Percentiles rank a stretch among this genome's conserved stretches.
Evolutionary conservation across 1,140 invertebrate genomes (phyloP).

Genomic region (Rhyacophila brunnea): DNA sequence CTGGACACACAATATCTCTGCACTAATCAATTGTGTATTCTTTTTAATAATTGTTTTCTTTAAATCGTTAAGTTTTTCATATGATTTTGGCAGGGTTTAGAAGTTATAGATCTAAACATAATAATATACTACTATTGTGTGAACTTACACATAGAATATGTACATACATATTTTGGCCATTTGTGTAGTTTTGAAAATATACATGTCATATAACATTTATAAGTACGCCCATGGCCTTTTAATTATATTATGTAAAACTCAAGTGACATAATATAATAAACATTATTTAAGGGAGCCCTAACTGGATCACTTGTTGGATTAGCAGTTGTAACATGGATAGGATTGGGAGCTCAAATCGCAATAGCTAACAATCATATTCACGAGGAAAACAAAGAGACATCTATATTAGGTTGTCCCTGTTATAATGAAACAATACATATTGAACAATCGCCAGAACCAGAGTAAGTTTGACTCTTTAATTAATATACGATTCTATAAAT

Average conservation of each 20-base stretch:
- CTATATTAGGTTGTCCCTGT: conserved; percentile 50
- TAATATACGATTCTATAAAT: neutral
- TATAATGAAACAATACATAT: conserved; percentile 39
- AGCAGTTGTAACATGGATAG: conserved; percentile 68
- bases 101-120: too few relatives aligned
- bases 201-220: neutral
- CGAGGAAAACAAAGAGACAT: conserved; percentile 47
- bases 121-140: too few relatives aligned
- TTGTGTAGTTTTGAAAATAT: neutral
- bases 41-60: too few relatives aligned
- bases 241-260: too few relatives aligned
- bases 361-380: conserved; percentile 52
- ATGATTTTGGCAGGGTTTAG: too few relatives aligned
- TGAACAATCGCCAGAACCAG: neutral
- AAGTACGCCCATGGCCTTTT: too few relatives aligned
- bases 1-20: too few relatives aligned
- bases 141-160: too few relatives aligned
- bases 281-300: conserved; percentile 61
- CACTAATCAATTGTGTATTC: too few relatives aligned
- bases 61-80: too few relatives aligned
- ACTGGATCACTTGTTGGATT: conserved; percentile 63
- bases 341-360: conserved; percentile 68
- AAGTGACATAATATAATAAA: too few relatives aligned
- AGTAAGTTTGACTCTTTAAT: conserved; percentile 7
- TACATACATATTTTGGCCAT: too few relatives aligned